A percentile compares a stretch with the other conserved stretches of the same genome.
Evolutionary conservation across 2,888 invertebrate species (phyloP).

Genomic region (Trachelus stipa): DNA sequence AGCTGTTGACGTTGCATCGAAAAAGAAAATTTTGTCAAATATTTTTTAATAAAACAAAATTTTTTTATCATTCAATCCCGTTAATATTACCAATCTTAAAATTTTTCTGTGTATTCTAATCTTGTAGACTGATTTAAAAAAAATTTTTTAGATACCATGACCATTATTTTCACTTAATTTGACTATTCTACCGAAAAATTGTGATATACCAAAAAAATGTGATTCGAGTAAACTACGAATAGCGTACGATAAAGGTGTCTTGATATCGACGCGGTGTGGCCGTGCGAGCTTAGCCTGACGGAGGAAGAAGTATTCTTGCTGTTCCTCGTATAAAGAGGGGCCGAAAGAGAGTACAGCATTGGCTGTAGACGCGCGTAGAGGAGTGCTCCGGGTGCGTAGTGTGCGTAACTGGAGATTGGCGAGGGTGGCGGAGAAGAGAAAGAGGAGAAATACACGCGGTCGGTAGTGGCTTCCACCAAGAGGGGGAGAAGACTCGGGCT

Average conservation of each 20-base stretch:
- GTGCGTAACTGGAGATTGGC: not conserved
- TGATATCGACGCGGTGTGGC: not conserved
- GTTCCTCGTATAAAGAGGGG: not conserved
- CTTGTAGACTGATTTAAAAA: no score
- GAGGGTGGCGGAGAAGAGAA: not conserved
- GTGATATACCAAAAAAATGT: not conserved
- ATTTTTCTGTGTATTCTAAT: no score
- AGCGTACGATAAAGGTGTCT: not conserved
- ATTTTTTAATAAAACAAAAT: not conserved
- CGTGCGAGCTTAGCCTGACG: not conserved
- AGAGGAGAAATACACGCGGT: slow-evolving; percentile 25
- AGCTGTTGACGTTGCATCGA: not conserved
- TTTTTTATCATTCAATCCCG: not conserved
- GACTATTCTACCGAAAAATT: not conserved
- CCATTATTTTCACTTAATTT: not conserved
- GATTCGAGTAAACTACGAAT: not conserved
- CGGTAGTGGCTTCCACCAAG: slow-evolving; percentile 5
- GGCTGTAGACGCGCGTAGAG: not conserved
- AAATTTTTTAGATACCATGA: not conserved
- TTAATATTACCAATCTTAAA: not conserved
- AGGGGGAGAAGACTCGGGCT: slow-evolving; percentile 13
- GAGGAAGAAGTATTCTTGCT: not conserved
- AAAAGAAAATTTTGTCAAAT: not conserved
- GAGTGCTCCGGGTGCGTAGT: not conserved
- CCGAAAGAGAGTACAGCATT: not conserved